phyloP scores from a whole-genome alignment of 2,888 invertebrate genomes.

The Pandemis corylana region DNA sequence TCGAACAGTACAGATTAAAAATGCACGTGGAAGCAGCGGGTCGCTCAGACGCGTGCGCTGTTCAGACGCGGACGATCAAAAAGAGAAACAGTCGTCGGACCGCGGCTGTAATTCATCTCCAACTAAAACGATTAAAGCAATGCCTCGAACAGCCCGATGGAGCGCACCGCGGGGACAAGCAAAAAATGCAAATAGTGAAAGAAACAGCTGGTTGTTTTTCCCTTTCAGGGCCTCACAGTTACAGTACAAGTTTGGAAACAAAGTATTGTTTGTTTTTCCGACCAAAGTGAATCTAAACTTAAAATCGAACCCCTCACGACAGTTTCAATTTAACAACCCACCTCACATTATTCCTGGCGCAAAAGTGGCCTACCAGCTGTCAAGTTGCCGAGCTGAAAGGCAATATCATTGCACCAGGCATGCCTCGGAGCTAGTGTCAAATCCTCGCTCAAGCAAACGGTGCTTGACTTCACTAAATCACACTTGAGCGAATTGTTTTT shows the following conservation, averaged over 20 bases:
- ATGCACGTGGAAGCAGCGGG: constrained; percentile 18
- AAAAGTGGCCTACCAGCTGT: too few relatives aligned
- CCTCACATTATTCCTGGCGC: too few relatives aligned
- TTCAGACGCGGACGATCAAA: constrained; percentile 19
- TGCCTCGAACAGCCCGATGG: constrained; percentile 16
- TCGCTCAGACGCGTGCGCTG: constrained; percentile 13
- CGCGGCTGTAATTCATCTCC: constrained; percentile 23
- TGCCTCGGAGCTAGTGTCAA: too few relatives aligned
- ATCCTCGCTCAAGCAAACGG: too few relatives aligned
- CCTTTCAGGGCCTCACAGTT: neutral
- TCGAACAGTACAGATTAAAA: constrained; percentile 11
- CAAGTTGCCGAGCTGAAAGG: too few relatives aligned
- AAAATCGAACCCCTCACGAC: too few relatives aligned
- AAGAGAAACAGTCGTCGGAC: constrained; percentile 25
- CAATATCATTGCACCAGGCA: too few relatives aligned
- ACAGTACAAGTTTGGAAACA: neutral
- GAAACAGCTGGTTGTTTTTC: constrained; percentile 2
- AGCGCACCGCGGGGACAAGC: neutral
- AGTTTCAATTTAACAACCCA: too few relatives aligned
- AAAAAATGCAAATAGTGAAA: neutral
- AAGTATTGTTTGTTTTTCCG: too few relatives aligned
- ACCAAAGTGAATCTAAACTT: too few relatives aligned
- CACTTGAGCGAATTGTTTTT: too few relatives aligned
- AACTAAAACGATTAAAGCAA: constrained; percentile 25
- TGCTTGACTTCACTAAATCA: too few relatives aligned